Evolutionary conservation across 2,113 vertebrate genomes (phyloP).

Genomic region (Meleagris gallopavo): DNA sequence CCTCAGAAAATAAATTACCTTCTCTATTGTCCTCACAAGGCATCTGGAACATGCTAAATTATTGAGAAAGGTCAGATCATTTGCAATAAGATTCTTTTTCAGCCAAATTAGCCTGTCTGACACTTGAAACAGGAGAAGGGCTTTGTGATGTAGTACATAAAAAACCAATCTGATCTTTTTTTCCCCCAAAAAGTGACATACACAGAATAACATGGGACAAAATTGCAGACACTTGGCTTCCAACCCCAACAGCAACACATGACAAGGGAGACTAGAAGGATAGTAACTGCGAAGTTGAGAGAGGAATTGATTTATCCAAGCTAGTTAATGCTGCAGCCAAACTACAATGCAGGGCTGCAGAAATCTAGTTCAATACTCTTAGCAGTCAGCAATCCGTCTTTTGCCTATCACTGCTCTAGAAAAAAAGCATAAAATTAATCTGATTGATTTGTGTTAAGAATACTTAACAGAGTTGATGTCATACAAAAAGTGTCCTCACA

Average conservation of each 20-base stretch:
- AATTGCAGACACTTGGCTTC: background rate
- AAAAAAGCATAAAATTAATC: background rate
- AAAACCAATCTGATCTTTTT: background rate
- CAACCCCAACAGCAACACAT: background rate
- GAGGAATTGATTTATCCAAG: background rate
- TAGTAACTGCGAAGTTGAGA: background rate
- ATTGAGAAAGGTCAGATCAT: conserved; percentile 35
- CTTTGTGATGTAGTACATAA: background rate
- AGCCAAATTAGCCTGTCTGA: background rate
- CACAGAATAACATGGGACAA: background rate
- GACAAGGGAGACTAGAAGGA: background rate
- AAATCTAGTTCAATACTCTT: background rate
- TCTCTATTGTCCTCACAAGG: background rate
- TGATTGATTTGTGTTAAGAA: background rate
- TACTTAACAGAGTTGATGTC: background rate
- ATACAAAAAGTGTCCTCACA: background rate
- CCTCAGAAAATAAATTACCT: conserved; percentile 32
- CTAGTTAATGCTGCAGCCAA: background rate
- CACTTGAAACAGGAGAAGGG: background rate
- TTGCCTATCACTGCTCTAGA: background rate
- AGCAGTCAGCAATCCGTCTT: background rate
- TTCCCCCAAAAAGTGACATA: background rate
- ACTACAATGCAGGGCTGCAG: background rate
- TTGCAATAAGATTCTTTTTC: background rate
- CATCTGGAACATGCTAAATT: conserved; percentile 9